Conservation (phyloP, 2,113 vertebrate genomes). For the Xenus cinereus region DNA sequence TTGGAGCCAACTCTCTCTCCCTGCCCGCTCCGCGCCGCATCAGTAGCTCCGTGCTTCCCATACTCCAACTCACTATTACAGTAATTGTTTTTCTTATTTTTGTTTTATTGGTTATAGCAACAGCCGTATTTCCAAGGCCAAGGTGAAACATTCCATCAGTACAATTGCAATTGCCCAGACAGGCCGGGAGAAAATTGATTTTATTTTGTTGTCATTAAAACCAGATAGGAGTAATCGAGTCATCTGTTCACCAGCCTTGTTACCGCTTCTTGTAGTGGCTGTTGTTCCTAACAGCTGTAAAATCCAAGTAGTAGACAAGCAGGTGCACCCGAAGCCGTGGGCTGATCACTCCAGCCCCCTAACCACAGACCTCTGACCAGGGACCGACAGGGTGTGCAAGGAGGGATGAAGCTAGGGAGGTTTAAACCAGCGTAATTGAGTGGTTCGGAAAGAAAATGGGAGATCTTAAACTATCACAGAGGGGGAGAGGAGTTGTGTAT, state of each 20-base stretch:
- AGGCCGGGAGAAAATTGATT: background rate
- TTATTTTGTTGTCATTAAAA: slow-evolving; percentile 13
- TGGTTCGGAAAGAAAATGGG: accelerated
- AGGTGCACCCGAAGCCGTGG: accelerated
- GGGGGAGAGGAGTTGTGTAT: background rate
- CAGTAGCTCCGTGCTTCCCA: background rate
- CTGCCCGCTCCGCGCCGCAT: background rate
- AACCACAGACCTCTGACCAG: background rate
- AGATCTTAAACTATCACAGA: background rate
- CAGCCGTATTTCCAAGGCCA: background rate
- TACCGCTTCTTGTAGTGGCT: background rate
- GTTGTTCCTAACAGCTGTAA: background rate
- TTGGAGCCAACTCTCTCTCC: accelerated
- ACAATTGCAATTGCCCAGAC: background rate
- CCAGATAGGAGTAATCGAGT: background rate
- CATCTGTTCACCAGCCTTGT: background rate
- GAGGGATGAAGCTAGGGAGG: background rate
- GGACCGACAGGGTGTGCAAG: background rate
- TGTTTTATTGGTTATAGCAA: background rate
- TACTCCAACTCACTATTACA: background rate
- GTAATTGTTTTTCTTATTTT: background rate
- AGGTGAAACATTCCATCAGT: background rate
- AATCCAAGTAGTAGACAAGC: background rate
- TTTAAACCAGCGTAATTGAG: background rate
- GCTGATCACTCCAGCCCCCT: background rate